Conservation (phyloP, 1,140 invertebrate species). For the Temnothorax longispinosus region DNA sequence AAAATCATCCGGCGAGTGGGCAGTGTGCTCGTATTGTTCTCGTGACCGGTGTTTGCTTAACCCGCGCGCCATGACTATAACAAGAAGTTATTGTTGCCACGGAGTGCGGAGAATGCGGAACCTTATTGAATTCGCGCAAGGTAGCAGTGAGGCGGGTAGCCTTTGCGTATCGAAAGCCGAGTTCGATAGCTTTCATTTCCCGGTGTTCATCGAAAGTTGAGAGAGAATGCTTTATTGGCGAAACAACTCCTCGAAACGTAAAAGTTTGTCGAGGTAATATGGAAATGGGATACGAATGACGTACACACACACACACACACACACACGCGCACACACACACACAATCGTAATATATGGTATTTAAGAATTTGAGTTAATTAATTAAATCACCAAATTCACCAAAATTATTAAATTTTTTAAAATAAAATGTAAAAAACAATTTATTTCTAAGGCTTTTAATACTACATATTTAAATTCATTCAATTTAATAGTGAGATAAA, state of each 20-base stretch:
- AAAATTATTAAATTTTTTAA: background rate
- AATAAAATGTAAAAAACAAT: background rate
- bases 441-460: background rate
- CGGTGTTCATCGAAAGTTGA: conserved; percentile 44
- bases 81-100: conserved; percentile 59
- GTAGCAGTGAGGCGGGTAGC: background rate
- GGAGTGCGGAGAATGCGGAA: conserved; percentile 57
- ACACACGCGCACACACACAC: too few relatives aligned
- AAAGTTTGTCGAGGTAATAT: background rate
- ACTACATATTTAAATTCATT: background rate
- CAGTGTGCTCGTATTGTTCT: conserved; percentile 48
- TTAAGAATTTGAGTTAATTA: background rate
- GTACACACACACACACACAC: background rate
- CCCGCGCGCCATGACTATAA: conserved; percentile 26
- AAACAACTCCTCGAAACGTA: conserved; percentile 32
- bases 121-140: conserved; percentile 58
- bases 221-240: conserved; percentile 57
- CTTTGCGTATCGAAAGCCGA: conserved; percentile 38
- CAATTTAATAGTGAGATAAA: background rate
- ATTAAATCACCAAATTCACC: background rate
- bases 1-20: conserved; percentile 54
- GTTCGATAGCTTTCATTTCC: conserved; percentile 51
- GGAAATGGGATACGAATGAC: background rate
- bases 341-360: background rate
- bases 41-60: conserved; percentile 49